phyloP scores from a whole-genome alignment of 2,797 vertebrate species.

The Gymnothorax reevesii region DNA sequence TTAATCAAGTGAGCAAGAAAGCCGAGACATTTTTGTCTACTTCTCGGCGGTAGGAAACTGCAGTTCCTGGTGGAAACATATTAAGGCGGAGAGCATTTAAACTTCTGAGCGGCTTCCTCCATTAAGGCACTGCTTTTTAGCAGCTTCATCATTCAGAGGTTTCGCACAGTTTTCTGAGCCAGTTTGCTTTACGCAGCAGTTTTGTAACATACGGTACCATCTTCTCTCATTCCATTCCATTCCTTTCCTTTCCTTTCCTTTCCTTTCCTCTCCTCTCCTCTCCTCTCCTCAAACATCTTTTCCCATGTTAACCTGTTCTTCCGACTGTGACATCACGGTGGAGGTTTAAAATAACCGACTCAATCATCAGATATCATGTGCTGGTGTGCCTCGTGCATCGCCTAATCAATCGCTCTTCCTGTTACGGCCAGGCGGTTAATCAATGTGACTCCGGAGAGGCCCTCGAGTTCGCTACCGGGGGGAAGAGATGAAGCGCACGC shows the following conservation, averaged over 20 bases:
- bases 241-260: not conserved
- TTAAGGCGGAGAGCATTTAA: no score
- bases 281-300: not conserved
- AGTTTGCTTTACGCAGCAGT: not conserved
- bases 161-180: no score
- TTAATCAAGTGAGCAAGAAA: no score
- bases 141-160: no score
- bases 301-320: not conserved
- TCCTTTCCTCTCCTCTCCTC: no score
- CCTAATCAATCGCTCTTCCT: conserved; percentile 2
- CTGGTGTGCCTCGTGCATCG: not conserved
- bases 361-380: not conserved
- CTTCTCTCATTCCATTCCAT: not conserved
- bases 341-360: not conserved
- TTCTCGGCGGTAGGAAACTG: no score
- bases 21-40: no score
- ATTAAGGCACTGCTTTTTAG: no score
- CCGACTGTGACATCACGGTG: not conserved
- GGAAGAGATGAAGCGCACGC: not conserved
- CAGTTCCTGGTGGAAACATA: no score
- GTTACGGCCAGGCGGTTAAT: not conserved
- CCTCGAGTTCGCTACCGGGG: conserved; percentile 2
- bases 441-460: not conserved
- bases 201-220: not conserved
- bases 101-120: no score